These are phyloP conservation scores for Psix sp. DNA, from an alignment of 1,140 invertebrate species.

Conservation along the genomic window DNA sequence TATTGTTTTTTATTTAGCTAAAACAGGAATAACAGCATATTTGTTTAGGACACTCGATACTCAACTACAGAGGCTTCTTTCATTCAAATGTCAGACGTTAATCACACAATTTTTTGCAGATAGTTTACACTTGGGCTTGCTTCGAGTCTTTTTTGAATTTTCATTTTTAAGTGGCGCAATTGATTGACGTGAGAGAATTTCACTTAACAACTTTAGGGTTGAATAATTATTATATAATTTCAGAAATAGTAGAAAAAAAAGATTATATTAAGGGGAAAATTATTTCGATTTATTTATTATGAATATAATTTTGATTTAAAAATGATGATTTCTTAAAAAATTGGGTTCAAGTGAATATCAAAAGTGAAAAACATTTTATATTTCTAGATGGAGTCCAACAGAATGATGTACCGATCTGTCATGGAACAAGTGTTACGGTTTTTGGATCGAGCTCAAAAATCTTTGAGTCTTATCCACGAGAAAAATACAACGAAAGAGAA, in stretches of 20 bases:
- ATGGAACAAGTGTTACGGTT: conserved; percentile 87
- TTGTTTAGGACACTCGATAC: conserved; percentile 26
- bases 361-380: conserved; percentile 1
- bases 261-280: too few species aligned
- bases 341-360: too few species aligned
- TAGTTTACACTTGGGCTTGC: too few species aligned
- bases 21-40: conserved; percentile 21
- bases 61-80: conserved; percentile 27
- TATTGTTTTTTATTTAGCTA: conserved; percentile 19
- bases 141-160: too few species aligned
- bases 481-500: conserved; percentile 64
- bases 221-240: too few species aligned
- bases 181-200: too few species aligned
- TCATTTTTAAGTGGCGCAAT: too few species aligned
- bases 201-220: too few species aligned
- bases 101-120: conserved; percentile 25
- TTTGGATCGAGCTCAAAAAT: conserved; percentile 83
- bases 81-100: conserved; percentile 42
- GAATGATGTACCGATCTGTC: conserved; percentile 87
- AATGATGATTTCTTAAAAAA: too few species aligned
- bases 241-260: too few species aligned
- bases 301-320: too few species aligned
- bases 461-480: conserved; percentile 78
- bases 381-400: conserved; percentile 84
- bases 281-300: too few species aligned